Conservation (phyloP, 2,113 vertebrate species). For the Spheniscus mendiculus region DNA sequence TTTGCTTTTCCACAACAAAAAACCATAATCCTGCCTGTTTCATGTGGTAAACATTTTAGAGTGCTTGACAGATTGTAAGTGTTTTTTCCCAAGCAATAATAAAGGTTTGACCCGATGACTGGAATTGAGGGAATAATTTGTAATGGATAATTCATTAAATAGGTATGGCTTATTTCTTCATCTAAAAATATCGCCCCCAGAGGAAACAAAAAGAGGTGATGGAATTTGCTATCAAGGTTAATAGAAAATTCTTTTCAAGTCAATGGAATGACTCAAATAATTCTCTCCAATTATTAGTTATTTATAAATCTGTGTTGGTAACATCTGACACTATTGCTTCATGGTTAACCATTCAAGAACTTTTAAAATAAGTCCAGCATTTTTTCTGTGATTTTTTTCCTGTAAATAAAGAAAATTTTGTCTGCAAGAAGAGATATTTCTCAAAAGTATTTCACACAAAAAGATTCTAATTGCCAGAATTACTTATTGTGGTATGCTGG, state of each 20-base stretch:
- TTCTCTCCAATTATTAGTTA: neutral
- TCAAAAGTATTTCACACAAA: neutral
- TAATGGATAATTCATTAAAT: neutral
- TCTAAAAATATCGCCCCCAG: neutral
- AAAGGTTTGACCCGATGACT: neutral
- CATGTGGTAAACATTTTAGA: neutral
- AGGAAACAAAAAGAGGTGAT: neutral
- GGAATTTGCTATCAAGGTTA: neutral
- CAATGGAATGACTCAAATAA: neutral
- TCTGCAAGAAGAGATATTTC: neutral
- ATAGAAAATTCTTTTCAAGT: neutral
- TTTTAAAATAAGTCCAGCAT: neutral
- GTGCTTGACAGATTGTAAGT: neutral
- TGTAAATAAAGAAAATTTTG: neutral
- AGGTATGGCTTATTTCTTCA: neutral
- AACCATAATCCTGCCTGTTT: neutral
- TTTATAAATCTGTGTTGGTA: neutral
- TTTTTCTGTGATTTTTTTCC: neutral
- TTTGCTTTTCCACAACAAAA: neutral
- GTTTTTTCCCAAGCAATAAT: neutral
- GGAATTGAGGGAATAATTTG: neutral
- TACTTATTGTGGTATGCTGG: neutral
- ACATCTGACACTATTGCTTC: neutral
- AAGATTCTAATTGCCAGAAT: neutral
- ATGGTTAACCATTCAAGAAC: neutral